A percentile compares a stretch with the other conserved stretches of the same genome.
Evolutionary conservation across 2,888 invertebrate genomes (phyloP).

Genomic region (Dryobota labecula): DNA sequence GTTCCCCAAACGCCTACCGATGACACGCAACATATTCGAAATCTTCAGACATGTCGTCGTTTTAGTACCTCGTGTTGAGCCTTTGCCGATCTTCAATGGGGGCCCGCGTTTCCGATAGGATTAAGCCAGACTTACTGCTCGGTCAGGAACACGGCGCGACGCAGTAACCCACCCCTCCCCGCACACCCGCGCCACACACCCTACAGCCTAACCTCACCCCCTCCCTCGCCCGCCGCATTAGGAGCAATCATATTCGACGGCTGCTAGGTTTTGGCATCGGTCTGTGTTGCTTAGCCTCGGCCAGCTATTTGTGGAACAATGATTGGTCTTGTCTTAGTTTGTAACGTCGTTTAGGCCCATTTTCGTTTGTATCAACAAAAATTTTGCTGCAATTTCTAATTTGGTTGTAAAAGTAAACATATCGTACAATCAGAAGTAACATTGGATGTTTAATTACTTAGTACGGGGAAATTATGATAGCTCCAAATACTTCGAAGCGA

Average conservation of each 20-base stretch:
- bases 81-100: conserved; percentile 87
- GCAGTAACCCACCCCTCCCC: conserved; percentile 75
- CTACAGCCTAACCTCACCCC: conserved; percentile 70
- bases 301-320: conserved; percentile 87
- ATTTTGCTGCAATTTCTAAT: conserved; percentile 42
- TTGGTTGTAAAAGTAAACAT: conserved; percentile 2
- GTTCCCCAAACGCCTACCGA: conserved; percentile 42
- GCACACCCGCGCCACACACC: conserved; percentile 67
- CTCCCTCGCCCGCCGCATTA: conserved; percentile 83
- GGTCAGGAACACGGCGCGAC: conserved; percentile 88
- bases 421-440: conserved; percentile 5
- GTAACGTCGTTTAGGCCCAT: conserved; percentile 74
- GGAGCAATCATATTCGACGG: conserved; percentile 90
- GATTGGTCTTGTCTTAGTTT: conserved; percentile 87
- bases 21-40: conserved; percentile 67
- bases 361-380: conserved; percentile 68
- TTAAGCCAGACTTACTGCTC: conserved; percentile 90
- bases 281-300: conserved; percentile 87
- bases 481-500: neutral
- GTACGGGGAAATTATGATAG: conserved; percentile 6
- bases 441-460: conserved; percentile 29
- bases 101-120: conserved; percentile 90
- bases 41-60: conserved; percentile 79
- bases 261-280: conserved; percentile 89
- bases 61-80: conserved; percentile 74